A percentile compares a stretch with the other conserved stretches of the same genome.
Conservation (phyloP, 2,113 vertebrate genomes). For the Speoplatyrhinus poulsoni region DNA sequence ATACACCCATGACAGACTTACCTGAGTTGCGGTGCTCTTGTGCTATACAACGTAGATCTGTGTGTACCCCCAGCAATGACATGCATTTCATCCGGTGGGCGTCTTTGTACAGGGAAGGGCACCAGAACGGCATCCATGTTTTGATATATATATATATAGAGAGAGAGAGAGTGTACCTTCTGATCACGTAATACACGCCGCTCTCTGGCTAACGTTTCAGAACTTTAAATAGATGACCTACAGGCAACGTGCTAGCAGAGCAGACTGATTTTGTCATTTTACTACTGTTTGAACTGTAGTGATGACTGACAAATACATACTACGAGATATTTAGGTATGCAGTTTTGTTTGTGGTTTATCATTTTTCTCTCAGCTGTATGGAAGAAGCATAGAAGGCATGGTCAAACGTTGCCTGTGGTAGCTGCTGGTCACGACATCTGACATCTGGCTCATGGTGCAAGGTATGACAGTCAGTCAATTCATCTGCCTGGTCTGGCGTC, state of each 20-base stretch:
- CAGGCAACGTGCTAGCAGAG: slow-evolving; percentile 16
- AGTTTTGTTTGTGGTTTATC: background rate
- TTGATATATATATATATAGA: slow-evolving; percentile 77
- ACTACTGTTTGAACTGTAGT: background rate
- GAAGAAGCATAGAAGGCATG: no score
- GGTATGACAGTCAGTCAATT: slow-evolving; percentile 49
- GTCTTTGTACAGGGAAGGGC: slow-evolving; percentile 34
- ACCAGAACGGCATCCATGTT: slow-evolving; percentile 58
- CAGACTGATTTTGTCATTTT: slow-evolving; percentile 8
- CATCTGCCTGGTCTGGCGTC: slow-evolving; percentile 43
- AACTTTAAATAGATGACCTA: slow-evolving; percentile 64
- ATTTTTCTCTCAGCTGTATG: background rate
- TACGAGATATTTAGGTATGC: background rate
- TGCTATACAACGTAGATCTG: slow-evolving; percentile 29
- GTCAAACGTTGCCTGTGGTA: slow-evolving; percentile 7
- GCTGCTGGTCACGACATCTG: slow-evolving; percentile 10
- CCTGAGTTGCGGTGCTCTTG: slow-evolving; percentile 56
- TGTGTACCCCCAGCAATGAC: slow-evolving; percentile 32
- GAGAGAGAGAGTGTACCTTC: slow-evolving; percentile 37
- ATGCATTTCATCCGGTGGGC: slow-evolving; percentile 47
- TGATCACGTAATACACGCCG: slow-evolving; percentile 72
- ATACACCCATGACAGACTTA: slow-evolving; percentile 38
- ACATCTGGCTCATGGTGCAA: slow-evolving; percentile 27
- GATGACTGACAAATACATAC: background rate
- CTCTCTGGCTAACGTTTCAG: slow-evolving; percentile 59